Conservation (phyloP, 2,113 vertebrate genomes). For the Nothoprocta perdicaria region DNA sequence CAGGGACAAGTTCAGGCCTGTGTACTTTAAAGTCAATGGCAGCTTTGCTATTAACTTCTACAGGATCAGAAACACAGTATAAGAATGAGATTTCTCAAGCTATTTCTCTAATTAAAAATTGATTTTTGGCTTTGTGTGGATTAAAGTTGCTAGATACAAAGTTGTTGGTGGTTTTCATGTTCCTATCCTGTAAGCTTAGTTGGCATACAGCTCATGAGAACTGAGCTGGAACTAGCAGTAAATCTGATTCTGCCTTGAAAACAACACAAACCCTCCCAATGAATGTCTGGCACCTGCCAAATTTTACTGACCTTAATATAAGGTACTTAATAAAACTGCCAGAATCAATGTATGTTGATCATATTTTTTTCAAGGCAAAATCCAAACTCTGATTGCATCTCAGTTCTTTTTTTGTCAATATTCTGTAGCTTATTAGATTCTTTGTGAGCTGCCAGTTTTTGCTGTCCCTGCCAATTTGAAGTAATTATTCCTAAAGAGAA, state of each 20-base stretch:
- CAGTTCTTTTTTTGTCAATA: constrained; percentile 6
- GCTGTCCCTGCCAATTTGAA: constrained; percentile 36
- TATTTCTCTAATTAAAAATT: constrained; percentile 71
- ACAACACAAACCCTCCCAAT: neutral
- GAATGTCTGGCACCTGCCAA: constrained; percentile 21
- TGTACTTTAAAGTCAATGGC: neutral
- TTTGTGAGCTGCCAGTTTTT: constrained; percentile 1
- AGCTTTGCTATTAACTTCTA: constrained; percentile 13
- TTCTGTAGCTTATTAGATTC: constrained; percentile 9
- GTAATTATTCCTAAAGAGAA: constrained; percentile 40
- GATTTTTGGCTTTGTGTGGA: constrained; percentile 57
- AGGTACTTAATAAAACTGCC: constrained; percentile 12
- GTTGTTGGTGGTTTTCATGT: neutral
- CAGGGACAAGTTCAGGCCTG: neutral
- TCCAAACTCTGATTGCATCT: neutral
- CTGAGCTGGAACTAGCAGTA: neutral
- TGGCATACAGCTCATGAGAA: neutral
- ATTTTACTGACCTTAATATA: constrained; percentile 26
- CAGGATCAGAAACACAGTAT: neutral
- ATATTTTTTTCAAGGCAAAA: neutral
- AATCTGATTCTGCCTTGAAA: constrained; percentile 18
- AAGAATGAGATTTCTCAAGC: constrained; percentile 38
- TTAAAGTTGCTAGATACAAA: constrained; percentile 17
- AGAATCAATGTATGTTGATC: neutral
- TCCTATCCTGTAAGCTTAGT: neutral